phyloP scores from a whole-genome alignment of 2,113 vertebrate species.

The Etheostoma cragini region DNA sequence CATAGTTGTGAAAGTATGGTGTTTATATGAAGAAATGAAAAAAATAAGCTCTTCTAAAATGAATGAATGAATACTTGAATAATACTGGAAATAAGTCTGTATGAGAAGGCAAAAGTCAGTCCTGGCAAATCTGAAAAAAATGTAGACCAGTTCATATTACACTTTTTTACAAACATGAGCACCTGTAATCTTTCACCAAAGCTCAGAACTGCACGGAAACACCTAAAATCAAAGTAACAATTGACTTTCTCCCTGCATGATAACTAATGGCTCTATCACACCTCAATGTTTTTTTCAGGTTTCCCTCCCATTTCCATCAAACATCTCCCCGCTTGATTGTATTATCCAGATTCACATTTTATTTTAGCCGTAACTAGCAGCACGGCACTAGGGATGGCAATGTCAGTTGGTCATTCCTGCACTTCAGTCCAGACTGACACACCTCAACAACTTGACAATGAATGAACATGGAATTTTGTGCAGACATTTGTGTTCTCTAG shows the following conservation, averaged over 20 bases:
- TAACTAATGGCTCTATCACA: neutral
- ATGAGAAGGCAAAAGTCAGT: slow-evolving; percentile 27
- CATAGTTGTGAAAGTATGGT: slow-evolving; percentile 2
- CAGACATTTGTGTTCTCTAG: neutral
- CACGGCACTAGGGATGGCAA: neutral
- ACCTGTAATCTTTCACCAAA: slow-evolving; percentile 4
- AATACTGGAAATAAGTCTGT: too few relatives aligned
- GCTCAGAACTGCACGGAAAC: slow-evolving; percentile 4
- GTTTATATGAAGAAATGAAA: neutral
- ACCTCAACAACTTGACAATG: neutral
- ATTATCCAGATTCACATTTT: neutral
- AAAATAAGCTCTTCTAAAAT: neutral
- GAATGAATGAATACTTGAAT: too few relatives aligned
- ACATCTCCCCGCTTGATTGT: neutral
- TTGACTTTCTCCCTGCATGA: neutral
- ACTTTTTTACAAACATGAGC: slow-evolving; percentile 5
- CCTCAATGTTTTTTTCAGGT: too few relatives aligned
- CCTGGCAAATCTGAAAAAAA: slow-evolving; percentile 60
- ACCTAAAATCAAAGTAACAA: neutral
- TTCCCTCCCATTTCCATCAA: neutral
- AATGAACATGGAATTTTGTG: neutral
- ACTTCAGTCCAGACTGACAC: neutral
- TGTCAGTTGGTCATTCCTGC: neutral
- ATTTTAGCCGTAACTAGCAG: neutral
- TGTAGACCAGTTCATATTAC: slow-evolving; percentile 38